These are phyloP conservation scores for Dryadula phaetusa DNA, from an alignment of 2,888 invertebrate species.

Conservation along the genomic window DNA sequence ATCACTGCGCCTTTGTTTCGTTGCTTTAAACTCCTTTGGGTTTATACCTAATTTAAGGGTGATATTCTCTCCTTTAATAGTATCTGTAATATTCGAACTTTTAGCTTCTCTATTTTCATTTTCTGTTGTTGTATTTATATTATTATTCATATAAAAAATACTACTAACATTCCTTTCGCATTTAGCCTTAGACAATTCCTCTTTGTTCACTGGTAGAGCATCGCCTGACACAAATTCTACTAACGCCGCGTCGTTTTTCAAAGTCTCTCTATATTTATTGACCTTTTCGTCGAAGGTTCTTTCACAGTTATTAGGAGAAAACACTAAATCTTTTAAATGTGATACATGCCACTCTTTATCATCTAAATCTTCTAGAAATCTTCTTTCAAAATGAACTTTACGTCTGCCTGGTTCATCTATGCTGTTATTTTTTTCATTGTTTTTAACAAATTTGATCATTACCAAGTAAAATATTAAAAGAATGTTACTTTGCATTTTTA, in stretches of 20 bases:
- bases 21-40: constrained; percentile 29
- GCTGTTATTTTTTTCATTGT: constrained; percentile 8
- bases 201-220: constrained; percentile 52
- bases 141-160: constrained; percentile 16
- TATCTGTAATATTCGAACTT: constrained; percentile 21
- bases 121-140: constrained; percentile 28
- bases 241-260: constrained; percentile 58
- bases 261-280: constrained; percentile 55
- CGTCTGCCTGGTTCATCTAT: constrained; percentile 30
- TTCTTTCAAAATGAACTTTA: constrained; percentile 45
- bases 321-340: constrained; percentile 55
- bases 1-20: constrained; percentile 55
- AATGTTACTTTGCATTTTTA: constrained; percentile 20
- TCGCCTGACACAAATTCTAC: constrained; percentile 62
- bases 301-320: constrained; percentile 50
- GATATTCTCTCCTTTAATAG: constrained; percentile 42
- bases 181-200: constrained; percentile 50
- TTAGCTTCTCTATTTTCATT: constrained; percentile 33
- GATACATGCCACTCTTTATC: constrained; percentile 63
- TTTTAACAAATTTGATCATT: background rate
- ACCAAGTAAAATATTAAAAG: background rate
- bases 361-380: constrained; percentile 54
- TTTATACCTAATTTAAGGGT: constrained; percentile 2
- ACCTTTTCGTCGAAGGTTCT: constrained; percentile 58
- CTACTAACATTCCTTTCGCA: constrained; percentile 48